phyloP scores from a whole-genome alignment of 2,888 invertebrate species.

The Abscondita cerata region DNA sequence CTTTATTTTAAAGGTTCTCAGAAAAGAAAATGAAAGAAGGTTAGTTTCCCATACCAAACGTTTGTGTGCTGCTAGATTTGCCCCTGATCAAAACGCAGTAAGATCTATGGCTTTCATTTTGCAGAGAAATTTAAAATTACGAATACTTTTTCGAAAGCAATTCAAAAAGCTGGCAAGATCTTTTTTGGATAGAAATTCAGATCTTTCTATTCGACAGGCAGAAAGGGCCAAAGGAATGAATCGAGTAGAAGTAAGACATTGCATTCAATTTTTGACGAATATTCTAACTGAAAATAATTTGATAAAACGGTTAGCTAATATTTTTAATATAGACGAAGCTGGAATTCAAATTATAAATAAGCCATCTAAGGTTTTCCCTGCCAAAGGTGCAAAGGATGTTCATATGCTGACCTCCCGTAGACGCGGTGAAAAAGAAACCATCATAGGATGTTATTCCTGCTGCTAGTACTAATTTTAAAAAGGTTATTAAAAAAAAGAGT shows the following conservation, averaged over 20 bases:
- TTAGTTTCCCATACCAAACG: background rate
- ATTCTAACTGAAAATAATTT: background rate
- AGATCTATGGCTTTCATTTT: background rate
- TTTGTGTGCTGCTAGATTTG: background rate
- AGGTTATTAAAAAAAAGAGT: background rate
- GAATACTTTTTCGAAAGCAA: background rate
- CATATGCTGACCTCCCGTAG: background rate
- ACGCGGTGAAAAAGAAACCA: background rate
- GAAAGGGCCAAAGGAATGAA: background rate
- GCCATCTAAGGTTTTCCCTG: background rate
- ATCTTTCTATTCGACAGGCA: background rate
- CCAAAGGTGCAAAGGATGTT: background rate
- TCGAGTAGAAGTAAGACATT: too few relatives aligned
- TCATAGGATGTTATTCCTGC: background rate
- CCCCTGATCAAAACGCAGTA: background rate
- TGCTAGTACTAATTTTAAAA: background rate
- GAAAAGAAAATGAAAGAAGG: background rate
- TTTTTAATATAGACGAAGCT: too few relatives aligned
- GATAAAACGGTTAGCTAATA: background rate
- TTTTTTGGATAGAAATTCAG: background rate
- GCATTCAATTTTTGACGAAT: background rate
- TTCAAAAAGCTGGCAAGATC: background rate
- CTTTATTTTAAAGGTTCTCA: background rate
- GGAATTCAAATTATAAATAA: too few relatives aligned
- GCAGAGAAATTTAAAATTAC: too few relatives aligned